Evolutionary conservation across 2,888 invertebrate species (phyloP).

Genomic region (Peribatodes rhomboidaria): DNA sequence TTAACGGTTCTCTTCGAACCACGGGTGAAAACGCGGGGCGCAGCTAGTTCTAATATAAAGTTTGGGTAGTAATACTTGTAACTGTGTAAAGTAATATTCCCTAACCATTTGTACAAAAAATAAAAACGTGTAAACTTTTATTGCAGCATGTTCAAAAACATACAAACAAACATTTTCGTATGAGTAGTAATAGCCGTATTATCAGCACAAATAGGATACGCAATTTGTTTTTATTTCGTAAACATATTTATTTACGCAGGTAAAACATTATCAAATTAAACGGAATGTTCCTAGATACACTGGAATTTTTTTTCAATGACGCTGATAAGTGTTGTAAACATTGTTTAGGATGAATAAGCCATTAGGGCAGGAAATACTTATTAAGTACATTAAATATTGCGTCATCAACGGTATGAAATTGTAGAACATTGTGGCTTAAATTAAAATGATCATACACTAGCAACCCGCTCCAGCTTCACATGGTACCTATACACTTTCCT

Average conservation of each 20-base stretch:
- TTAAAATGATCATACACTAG: background rate
- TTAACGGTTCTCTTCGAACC: too few species aligned
- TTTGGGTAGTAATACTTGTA: too few species aligned
- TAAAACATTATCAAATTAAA: conserved; percentile 37
- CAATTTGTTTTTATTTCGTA: conserved; percentile 19
- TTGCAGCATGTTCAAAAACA: background rate
- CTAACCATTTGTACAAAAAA: too few species aligned
- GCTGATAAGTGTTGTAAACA: conserved; percentile 44
- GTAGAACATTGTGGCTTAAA: background rate
- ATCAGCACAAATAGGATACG: background rate
- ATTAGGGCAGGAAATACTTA: conserved; percentile 13
- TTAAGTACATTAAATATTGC: conserved; percentile 10
- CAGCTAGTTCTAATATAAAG: too few species aligned
- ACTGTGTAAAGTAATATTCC: too few species aligned
- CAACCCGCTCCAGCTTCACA: too few species aligned
- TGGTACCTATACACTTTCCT: too few species aligned
- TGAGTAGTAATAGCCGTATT: background rate
- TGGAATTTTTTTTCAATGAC: conserved; percentile 49
- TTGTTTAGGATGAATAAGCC: conserved; percentile 20
- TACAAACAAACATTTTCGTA: background rate
- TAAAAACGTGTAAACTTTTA: too few species aligned
- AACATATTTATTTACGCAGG: conserved; percentile 47
- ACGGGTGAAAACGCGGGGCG: too few species aligned
- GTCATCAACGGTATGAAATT: background rate
- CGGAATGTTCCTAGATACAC: conserved; percentile 36